These are phyloP conservation scores for Danaus chrysippus DNA, from an alignment of 2,888 invertebrate species.

Conservation along the genomic window DNA sequence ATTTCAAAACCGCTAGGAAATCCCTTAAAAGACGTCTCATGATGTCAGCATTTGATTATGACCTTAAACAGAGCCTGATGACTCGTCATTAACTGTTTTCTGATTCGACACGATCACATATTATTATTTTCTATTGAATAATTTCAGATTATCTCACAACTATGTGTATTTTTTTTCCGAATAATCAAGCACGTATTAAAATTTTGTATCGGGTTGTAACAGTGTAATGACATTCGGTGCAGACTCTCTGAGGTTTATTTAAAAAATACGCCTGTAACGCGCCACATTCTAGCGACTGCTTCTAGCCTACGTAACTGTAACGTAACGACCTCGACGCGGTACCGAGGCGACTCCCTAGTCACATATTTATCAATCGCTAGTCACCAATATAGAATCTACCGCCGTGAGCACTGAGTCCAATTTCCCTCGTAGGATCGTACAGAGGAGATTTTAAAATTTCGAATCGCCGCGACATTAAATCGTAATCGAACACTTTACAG, in stretches of 20 bases:
- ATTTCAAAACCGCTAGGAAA: conserved; percentile 28
- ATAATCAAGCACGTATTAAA: not conserved
- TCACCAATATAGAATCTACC: conserved; percentile 6
- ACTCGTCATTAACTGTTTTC: too few species aligned
- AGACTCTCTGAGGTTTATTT: conserved; percentile 33
- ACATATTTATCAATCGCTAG: conserved; percentile 29
- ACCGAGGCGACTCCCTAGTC: conserved; percentile 39
- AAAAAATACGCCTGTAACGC: conserved; percentile 30
- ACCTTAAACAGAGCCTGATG: conserved; percentile 13
- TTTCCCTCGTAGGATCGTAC: conserved; percentile 11
- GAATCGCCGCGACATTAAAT: conserved; percentile 71
- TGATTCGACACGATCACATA: too few species aligned
- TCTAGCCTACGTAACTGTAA: conserved; percentile 53
- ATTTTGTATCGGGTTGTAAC: conserved; percentile 18
- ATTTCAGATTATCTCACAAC: too few species aligned
- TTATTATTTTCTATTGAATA: too few species aligned
- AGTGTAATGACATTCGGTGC: conserved; percentile 32
- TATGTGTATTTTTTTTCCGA: not conserved
- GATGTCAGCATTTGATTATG: conserved; percentile 29
- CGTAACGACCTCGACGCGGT: conserved; percentile 56
- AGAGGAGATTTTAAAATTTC: conserved; percentile 55
- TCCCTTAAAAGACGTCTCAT: conserved; percentile 22
- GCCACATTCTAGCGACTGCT: conserved; percentile 41
- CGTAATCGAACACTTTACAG: conserved; percentile 77
- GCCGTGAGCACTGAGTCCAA: not conserved